Evolutionary conservation across 2,113 vertebrate genomes (phyloP).

Genomic region (Emberiza fucata): DNA sequence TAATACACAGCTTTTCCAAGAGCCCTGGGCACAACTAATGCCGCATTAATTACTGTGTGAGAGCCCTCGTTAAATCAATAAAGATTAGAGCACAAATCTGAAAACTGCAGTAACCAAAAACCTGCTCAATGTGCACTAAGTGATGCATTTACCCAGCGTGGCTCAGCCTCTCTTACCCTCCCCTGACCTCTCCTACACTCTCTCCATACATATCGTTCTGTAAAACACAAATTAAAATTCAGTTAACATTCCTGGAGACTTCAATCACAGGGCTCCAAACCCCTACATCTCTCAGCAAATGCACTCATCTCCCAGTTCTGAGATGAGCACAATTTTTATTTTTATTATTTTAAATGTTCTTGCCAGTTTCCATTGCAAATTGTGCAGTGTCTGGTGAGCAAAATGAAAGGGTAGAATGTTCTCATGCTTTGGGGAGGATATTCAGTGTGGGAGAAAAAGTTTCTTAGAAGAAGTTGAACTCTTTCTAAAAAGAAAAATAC

Average conservation of each 20-base stretch:
- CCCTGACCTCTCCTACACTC: slow-evolving; percentile 1
- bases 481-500: slow-evolving; percentile 54
- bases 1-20: neutral
- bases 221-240: slow-evolving; percentile 29
- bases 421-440: slow-evolving; percentile 56
- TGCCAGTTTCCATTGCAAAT: slow-evolving; percentile 69
- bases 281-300: slow-evolving; percentile 7
- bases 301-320: slow-evolving; percentile 31
- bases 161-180: neutral
- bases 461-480: slow-evolving; percentile 41
- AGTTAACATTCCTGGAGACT: slow-evolving; percentile 39
- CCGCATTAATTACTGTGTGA: neutral
- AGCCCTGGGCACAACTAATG: neutral
- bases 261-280: slow-evolving; percentile 13
- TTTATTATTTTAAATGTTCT: slow-evolving; percentile 60
- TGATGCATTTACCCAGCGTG: neutral
- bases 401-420: slow-evolving; percentile 71
- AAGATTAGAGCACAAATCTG: neutral
- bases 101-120: neutral
- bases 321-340: slow-evolving; percentile 59
- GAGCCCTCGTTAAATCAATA: neutral
- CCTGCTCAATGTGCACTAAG: neutral
- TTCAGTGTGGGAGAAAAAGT: slow-evolving; percentile 55
- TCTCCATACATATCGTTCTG: neutral
- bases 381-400: slow-evolving; percentile 67